These are phyloP conservation scores for Hypomecis atomaria DNA, from an alignment of 2,888 invertebrate species.

Conservation along the genomic window DNA sequence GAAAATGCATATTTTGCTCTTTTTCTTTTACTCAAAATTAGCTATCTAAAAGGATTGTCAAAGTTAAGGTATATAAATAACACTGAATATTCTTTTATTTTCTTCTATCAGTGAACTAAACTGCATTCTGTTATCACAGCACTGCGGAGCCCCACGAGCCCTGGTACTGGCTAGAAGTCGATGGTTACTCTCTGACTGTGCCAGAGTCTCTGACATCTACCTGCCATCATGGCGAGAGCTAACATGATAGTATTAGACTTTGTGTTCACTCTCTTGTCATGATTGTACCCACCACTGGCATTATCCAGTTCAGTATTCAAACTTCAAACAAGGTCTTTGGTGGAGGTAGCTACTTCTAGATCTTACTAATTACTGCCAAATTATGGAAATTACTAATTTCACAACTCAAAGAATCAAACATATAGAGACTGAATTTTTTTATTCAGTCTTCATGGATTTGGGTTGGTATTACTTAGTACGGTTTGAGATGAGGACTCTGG, in stretches of 20 bases:
- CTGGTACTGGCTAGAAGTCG: conserved; percentile 69
- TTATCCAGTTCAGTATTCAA: conserved; percentile 31
- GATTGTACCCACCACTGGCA: conserved; percentile 57
- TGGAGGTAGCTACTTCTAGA: conserved; percentile 39
- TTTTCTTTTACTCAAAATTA: background rate
- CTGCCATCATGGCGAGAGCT: conserved; percentile 56
- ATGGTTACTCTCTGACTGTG: conserved; percentile 69
- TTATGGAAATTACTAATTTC: background rate
- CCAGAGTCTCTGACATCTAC: conserved; percentile 51
- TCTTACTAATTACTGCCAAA: conserved; percentile 23
- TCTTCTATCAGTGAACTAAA: conserved; percentile 29
- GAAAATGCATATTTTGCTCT: background rate
- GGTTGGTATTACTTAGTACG: conserved; percentile 36
- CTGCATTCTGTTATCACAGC: conserved; percentile 67
- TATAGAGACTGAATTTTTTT: no score
- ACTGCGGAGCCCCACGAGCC: conserved; percentile 58
- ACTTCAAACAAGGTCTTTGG: conserved; percentile 48
- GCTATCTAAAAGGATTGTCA: background rate
- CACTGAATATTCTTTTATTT: conserved; percentile 1
- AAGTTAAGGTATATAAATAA: background rate
- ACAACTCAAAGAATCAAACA: background rate
- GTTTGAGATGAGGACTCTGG: conserved; percentile 48
- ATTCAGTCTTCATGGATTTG: no score
- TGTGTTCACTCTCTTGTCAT: conserved; percentile 53
- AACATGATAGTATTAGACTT: conserved; percentile 36